Conservation (phyloP, 2,113 vertebrate species). For the Pholis gunnellus region DNA sequence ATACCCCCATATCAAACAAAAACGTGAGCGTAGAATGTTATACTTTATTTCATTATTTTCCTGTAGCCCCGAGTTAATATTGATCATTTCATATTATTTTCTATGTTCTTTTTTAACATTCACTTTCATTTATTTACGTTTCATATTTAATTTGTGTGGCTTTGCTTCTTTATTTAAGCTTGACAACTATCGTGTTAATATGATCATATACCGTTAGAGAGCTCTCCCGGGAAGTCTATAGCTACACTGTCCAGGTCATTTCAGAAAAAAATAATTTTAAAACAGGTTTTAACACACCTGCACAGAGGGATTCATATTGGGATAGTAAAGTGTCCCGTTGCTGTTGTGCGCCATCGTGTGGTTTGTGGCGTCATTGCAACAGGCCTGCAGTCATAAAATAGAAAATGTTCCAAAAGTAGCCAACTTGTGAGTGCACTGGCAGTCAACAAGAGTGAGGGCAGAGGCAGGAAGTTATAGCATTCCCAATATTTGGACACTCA, state of each 20-base stretch:
- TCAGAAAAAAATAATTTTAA: no score
- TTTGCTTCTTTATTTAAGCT: neutral
- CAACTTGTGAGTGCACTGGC: neutral
- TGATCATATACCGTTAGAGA: no score
- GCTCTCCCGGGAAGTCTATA: accelerated
- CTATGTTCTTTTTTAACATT: neutral
- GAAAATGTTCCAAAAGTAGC: neutral
- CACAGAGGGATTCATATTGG: neutral
- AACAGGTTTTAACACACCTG: neutral
- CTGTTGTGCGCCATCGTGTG: constrained; percentile 58
- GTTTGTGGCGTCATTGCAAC: constrained; percentile 19
- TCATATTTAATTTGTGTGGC: neutral
- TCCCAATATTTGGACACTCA: neutral
- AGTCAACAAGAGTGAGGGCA: neutral
- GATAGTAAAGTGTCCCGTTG: neutral
- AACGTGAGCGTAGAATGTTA: neutral
- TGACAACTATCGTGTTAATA: neutral
- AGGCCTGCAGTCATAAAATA: neutral
- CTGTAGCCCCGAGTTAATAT: neutral
- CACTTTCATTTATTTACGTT: neutral
- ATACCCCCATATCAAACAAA: neutral
- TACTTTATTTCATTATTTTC: neutral
- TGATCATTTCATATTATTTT: no score
- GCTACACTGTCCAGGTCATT: neutral
- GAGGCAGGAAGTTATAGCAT: neutral